These are phyloP conservation scores for Aegotheles bennettii DNA, from an alignment of 2,113 vertebrate genomes.

Conservation along the genomic window DNA sequence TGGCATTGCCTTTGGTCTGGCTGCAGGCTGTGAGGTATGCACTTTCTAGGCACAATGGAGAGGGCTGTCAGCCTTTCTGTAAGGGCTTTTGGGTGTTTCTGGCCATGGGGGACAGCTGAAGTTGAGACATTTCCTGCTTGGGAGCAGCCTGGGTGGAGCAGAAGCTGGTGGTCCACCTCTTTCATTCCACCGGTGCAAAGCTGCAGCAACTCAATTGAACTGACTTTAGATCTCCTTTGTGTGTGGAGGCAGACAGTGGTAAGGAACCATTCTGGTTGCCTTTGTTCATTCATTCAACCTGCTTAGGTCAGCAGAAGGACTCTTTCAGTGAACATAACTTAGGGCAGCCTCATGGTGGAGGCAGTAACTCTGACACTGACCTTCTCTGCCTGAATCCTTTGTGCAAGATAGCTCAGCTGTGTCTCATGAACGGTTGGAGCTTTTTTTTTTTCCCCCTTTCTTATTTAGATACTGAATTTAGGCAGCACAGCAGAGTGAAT, in stretches of 20 bases:
- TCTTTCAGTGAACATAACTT: background rate
- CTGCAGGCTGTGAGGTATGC: background rate
- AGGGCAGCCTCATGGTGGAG: background rate
- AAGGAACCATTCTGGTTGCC: background rate
- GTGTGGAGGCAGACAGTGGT: accelerated
- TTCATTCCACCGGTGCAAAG: background rate
- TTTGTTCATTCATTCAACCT: background rate
- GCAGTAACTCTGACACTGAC: background rate
- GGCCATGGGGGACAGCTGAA: background rate
- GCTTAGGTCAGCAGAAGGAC: background rate
- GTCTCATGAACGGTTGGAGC: accelerated
- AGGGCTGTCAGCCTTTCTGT: background rate
- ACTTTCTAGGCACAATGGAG: background rate
- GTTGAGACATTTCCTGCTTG: background rate
- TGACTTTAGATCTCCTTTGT: background rate
- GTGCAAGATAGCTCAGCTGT: background rate
- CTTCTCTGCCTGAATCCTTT: background rate
- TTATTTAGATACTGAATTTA: conserved; percentile 27
- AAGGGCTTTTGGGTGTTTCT: background rate
- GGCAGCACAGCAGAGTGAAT: conserved; percentile 3
- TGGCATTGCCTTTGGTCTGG: background rate
- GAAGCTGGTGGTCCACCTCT: background rate
- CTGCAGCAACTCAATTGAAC: background rate
- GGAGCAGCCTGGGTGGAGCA: background rate
- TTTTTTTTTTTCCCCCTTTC: background rate